Base-by-base conservation (phyloP, 1,140 invertebrate genomes). In the Drosophila sulfurigaster region DNA sequence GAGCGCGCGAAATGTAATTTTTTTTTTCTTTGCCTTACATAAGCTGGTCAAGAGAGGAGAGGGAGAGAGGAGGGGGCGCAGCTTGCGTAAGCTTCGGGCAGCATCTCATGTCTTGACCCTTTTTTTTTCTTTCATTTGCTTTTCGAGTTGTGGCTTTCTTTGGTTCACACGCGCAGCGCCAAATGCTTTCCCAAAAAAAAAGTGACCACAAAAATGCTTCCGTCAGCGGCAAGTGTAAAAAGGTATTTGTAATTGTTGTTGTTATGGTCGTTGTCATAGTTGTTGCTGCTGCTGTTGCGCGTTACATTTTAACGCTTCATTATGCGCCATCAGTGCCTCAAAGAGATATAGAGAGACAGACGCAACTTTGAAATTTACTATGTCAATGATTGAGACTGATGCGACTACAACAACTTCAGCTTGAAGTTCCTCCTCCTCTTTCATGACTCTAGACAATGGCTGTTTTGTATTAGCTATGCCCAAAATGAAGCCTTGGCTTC, bases 241-340 rank as follows among this genome's bases (percentile, higher is more conserved):
- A 75, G 74, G 70, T 62, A 88, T 88, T 80, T 89, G 86, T 89
- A 90, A 89, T 89, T 88, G 85, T 82, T 87, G 78, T 67, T 71
- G 67, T 43, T 35, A 35, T 25, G 20, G 20, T 69, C 60, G 75
- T 68, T 75, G 64, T 20, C 20, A 10, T 16, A n/a, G 41, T 28
- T 28, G 62, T 41, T 30, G 69, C 41, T 65, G 58, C 13, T 66
- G 70, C 64, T 75, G 79, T 76, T 81, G 78, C 75, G 82, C 79
- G 82, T 87, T 89, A 85, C 85, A 88, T 89, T 88, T 88, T 83
- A 88, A 85, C 83, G 83, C 83, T 85, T 88, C 78, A 88, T 88
- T 89, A 88, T 89, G 81, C 67, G 81, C 75, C 78, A 89, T 85
- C 78, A 88, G 82, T 62, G 49, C 63, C 11, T 25, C 20, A 25